Evolutionary conservation across 2,888 invertebrate species (phyloP).

Genomic region (Elegia similella): DNA sequence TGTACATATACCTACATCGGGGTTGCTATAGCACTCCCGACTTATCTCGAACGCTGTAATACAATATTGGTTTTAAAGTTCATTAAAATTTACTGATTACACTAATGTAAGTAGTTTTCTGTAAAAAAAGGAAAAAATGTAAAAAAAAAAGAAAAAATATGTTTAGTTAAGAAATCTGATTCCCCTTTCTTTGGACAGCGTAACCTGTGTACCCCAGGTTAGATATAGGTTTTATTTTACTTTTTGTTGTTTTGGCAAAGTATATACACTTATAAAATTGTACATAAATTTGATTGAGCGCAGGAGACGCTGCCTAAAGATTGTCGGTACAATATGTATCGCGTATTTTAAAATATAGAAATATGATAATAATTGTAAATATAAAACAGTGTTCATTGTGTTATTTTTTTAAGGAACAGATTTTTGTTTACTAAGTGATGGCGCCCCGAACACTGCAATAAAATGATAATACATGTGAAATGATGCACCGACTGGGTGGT

Average conservation of each 20-base stretch:
- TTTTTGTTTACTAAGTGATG: slow-evolving; percentile 38
- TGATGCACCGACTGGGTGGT: slow-evolving; percentile 32
- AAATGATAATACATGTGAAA: slow-evolving; percentile 18
- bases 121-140: slow-evolving; percentile 53
- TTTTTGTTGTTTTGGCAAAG: slow-evolving; percentile 38
- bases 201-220: slow-evolving; percentile 29
- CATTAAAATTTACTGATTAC: slow-evolving; percentile 56
- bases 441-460: slow-evolving; percentile 43
- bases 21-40: slow-evolving; percentile 33
- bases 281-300: slow-evolving; percentile 44
- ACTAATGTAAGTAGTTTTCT: slow-evolving; percentile 63
- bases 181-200: slow-evolving; percentile 38
- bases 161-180: slow-evolving; percentile 49
- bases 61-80: slow-evolving; percentile 52
- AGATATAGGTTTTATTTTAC: slow-evolving; percentile 36
- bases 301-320: slow-evolving; percentile 33
- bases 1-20: slow-evolving; percentile 36
- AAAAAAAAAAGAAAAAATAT: slow-evolving; percentile 46
- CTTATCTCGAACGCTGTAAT: slow-evolving; percentile 30
- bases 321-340: slow-evolving; percentile 55
- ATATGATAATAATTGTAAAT: slow-evolving; percentile 67
- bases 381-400: slow-evolving; percentile 72
- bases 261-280: slow-evolving; percentile 45
- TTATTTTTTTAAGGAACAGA: slow-evolving; percentile 72
- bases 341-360: slow-evolving; percentile 54